Evolutionary conservation across 2,888 invertebrate genomes (phyloP).

Genomic region (Ormyrus nitidulus): DNA sequence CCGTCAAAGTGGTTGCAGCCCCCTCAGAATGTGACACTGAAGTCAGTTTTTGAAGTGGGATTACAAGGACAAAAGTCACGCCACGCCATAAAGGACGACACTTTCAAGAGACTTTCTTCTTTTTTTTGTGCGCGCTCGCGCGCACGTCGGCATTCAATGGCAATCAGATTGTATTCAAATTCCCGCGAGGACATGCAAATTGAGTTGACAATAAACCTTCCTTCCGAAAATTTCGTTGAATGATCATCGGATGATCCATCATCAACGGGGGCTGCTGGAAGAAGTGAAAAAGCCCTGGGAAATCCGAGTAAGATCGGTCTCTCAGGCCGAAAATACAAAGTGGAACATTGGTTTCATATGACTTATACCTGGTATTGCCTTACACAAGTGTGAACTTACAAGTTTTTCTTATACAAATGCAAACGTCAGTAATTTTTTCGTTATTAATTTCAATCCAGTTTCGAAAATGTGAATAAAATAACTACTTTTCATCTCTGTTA

Average conservation of each 20-base stretch:
- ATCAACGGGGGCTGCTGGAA: slow-evolving; percentile 40
- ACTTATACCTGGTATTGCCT: background rate
- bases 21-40: slow-evolving; percentile 13
- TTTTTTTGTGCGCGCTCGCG: background rate
- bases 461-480: no score
- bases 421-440: no score
- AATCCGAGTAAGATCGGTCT: slow-evolving; percentile 3
- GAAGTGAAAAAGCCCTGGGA: slow-evolving; percentile 31
- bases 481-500: no score
- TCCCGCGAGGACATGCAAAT: slow-evolving; percentile 66
- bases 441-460: no score
- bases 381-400: slow-evolving; percentile 2
- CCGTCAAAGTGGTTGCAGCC: background rate
- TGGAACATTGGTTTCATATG: slow-evolving; percentile 41
- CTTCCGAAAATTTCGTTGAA: slow-evolving; percentile 53
- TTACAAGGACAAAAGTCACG: slow-evolving; percentile 36
- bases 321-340: slow-evolving; percentile 17
- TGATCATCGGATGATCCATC: slow-evolving; percentile 67
- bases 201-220: slow-evolving; percentile 57
- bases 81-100: slow-evolving; percentile 27
- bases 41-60: slow-evolving; percentile 26
- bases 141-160: slow-evolving; percentile 58
- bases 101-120: slow-evolving; percentile 32
- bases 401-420: background rate
- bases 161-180: slow-evolving; percentile 68